Evolutionary conservation across 1,140 invertebrate species (phyloP).

Genomic region (Pissodes strobi): DNA sequence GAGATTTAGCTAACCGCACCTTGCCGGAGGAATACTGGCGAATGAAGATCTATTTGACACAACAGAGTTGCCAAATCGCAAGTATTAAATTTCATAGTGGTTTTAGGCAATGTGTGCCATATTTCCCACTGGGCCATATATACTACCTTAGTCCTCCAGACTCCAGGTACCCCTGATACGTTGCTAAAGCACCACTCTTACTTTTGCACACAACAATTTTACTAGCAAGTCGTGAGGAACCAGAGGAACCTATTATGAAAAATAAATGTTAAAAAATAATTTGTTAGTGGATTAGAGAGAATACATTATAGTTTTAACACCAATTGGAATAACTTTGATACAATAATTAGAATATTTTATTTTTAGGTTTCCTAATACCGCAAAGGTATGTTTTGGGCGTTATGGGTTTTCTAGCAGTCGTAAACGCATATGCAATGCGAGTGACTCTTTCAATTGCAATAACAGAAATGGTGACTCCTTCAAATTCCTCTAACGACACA

Average conservation of each 20-base stretch:
- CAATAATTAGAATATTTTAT: too few species aligned
- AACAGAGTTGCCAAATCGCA: too few species aligned
- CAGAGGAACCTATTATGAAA: too few species aligned
- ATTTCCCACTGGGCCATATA: not conserved
- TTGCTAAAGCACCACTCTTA: too few species aligned
- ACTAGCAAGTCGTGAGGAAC: too few species aligned
- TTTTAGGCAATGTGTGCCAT: not conserved
- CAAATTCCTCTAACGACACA: conserved; percentile 18
- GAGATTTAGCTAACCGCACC: not conserved
- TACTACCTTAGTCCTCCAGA: not conserved
- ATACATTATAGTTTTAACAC: too few species aligned
- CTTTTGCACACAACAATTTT: too few species aligned
- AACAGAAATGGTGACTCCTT: conserved; percentile 72
- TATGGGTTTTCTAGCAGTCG: conserved; percentile 82
- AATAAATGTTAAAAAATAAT: too few species aligned
- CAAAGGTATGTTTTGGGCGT: conserved; percentile 78
- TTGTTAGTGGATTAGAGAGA: too few species aligned
- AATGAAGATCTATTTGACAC: not conserved
- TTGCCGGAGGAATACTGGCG: not conserved
- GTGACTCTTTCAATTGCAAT: conserved; percentile 88
- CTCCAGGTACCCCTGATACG: too few species aligned
- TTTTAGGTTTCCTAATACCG: conserved; percentile 66
- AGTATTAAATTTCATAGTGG: not conserved
- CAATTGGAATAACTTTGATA: too few species aligned
- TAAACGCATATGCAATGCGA: conserved; percentile 86